A percentile compares a stretch with the other conserved stretches of the same genome.
phyloP scores from a whole-genome alignment of 2,888 invertebrate species.

The Eueremaeus valkanovi region DNA sequence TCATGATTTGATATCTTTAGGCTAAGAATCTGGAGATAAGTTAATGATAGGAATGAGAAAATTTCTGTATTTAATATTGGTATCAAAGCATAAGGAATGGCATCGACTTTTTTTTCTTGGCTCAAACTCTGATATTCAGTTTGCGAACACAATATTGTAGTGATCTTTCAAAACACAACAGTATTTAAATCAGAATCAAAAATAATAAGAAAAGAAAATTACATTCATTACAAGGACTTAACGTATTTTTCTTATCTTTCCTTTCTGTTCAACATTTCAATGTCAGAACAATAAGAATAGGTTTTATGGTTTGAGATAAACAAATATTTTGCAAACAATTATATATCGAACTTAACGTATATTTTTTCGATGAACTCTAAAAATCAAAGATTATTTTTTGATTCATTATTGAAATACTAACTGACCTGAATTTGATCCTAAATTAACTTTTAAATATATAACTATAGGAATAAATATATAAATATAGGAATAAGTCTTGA shows the following conservation, averaged over 20 bases:
- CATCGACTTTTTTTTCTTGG: too few species aligned
- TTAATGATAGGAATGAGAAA: not conserved
- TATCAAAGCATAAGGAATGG: not conserved
- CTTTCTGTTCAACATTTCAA: not conserved
- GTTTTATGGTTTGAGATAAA: too few species aligned
- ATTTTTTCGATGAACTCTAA: not conserved
- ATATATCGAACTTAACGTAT: not conserved
- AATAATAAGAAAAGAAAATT: not conserved
- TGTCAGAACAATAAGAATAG: not conserved
- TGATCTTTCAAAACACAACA: not conserved
- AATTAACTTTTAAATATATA: too few species aligned
- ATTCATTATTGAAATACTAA: too few species aligned
- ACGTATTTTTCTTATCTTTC: not conserved
- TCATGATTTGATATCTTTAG: not conserved
- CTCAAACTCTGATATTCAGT: not conserved
- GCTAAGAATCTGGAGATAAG: conserved; percentile 6
- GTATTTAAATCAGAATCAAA: not conserved
- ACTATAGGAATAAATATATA: too few species aligned
- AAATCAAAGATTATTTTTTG: too few species aligned
- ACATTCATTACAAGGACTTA: conserved; percentile 1
- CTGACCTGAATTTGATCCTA: too few species aligned
- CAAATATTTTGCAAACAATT: not conserved
- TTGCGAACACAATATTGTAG: too few species aligned
- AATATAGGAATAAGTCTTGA: too few species aligned
- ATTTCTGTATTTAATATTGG: not conserved